Evolutionary conservation across 2,113 vertebrate species (phyloP).

Genomic region (Hippoglossus stenolepis): DNA sequence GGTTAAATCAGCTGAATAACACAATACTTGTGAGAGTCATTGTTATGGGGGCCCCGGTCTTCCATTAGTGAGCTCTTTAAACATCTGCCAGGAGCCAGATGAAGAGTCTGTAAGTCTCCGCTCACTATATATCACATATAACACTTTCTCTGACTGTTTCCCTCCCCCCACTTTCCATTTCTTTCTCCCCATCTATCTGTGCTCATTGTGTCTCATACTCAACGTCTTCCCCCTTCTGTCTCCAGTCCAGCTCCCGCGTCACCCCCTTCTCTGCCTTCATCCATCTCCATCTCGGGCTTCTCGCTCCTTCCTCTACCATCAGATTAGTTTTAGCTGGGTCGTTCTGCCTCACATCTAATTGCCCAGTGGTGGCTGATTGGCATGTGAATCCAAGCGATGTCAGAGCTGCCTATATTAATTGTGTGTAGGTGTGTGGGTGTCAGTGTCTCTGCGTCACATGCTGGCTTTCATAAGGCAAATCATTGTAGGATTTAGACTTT

Average conservation of each 20-base stretch:
- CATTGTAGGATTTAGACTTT: constrained; percentile 35
- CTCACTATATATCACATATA: constrained; percentile 49
- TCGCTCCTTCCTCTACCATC: constrained; percentile 51
- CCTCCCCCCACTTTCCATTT: constrained; percentile 41
- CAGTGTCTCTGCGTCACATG: constrained; percentile 50
- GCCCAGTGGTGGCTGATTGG: constrained; percentile 63
- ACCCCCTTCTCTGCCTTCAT: constrained; percentile 15
- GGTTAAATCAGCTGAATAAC: constrained; percentile 46
- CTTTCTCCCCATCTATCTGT: constrained; percentile 50
- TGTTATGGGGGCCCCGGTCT: constrained; percentile 38
- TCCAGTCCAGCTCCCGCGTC: background rate
- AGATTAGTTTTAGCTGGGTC: constrained; percentile 65
- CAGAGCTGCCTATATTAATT: constrained; percentile 69
- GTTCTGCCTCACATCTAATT: constrained; percentile 61
- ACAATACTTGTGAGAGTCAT: constrained; percentile 33
- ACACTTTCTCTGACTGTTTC: constrained; percentile 53
- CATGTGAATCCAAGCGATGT: constrained; percentile 62
- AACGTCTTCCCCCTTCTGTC: background rate
- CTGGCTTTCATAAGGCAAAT: constrained; percentile 58
- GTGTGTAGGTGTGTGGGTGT: constrained; percentile 42
- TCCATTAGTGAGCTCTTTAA: constrained; percentile 49
- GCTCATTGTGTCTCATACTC: constrained; percentile 34
- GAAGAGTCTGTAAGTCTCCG: constrained; percentile 46
- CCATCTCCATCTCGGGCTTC: constrained; percentile 44
- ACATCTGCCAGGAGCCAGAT: constrained; percentile 53